A percentile compares a stretch with the other conserved stretches of the same genome.
Conservation (phyloP, 2,113 vertebrate species). For the Microtus oregoni region DNA sequence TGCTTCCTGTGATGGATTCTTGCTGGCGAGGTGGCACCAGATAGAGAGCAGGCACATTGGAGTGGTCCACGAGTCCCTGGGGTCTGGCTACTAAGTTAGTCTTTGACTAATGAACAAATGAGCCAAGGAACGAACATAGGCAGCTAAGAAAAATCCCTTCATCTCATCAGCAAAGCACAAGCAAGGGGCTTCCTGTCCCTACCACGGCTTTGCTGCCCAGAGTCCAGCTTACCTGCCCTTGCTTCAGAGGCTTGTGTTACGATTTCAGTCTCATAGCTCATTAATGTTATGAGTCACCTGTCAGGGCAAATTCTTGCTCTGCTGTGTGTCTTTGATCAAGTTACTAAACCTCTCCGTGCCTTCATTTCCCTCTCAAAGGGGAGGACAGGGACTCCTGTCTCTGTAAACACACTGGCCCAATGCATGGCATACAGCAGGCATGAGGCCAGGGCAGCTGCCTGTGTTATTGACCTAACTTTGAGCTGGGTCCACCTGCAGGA, state of each 20-base stretch:
- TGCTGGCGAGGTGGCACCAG: rapidly evolving
- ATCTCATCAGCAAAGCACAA: neutral
- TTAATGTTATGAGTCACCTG: no score
- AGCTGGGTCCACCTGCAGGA: rapidly evolving
- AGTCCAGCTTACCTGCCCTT: neutral
- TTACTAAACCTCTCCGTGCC: neutral
- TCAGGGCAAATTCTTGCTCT: neutral
- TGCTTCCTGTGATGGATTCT: neutral
- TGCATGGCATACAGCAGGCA: rapidly evolving
- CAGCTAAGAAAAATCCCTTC: neutral
- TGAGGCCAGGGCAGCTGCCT: rapidly evolving
- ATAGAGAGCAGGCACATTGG: rapidly evolving
- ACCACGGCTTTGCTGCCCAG: neutral
- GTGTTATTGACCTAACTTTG: neutral
- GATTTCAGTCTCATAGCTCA: rapidly evolving
- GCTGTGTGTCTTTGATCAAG: neutral
- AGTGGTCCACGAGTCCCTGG: neutral
- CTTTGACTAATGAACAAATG: neutral
- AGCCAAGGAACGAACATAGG: neutral
- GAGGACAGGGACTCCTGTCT: rapidly evolving
- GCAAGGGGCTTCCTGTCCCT: neutral
- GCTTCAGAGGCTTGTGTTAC: rapidly evolving
- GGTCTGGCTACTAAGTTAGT: neutral
- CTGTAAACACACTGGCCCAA: rapidly evolving
- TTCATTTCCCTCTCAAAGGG: neutral